These are phyloP conservation scores for Thamnophis sirtalis DNA, from an alignment of 2,113 vertebrate genomes.

Conservation along the genomic window DNA sequence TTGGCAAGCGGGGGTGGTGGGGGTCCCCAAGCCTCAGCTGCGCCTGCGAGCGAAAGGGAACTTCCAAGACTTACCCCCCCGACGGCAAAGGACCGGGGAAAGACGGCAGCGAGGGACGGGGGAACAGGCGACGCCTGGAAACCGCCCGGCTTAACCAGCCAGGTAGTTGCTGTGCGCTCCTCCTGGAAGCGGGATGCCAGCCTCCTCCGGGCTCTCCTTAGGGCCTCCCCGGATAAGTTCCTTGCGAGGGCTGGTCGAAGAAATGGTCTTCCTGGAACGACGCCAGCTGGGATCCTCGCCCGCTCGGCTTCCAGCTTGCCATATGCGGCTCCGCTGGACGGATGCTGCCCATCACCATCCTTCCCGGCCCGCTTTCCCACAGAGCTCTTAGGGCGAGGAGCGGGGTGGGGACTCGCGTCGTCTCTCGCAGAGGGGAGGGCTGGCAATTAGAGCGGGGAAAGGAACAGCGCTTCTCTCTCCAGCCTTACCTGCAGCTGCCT, in stretches of 20 bases:
- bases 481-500: background rate
- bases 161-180: background rate
- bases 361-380: conserved; percentile 46
- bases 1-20: background rate
- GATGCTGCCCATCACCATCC: conserved; percentile 49
- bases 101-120: background rate
- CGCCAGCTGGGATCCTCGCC: conserved; percentile 49
- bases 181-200: background rate
- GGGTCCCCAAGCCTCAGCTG: background rate
- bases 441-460: background rate
- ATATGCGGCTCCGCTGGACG: conserved; percentile 27
- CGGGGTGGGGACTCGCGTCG: too few species aligned
- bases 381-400: background rate
- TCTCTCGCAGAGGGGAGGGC: too few species aligned
- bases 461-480: background rate
- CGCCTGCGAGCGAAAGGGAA: background rate
- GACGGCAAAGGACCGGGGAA: conserved; percentile 31
- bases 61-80: conserved; percentile 35
- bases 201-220: conserved; percentile 4
- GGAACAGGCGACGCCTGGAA: background rate
- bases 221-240: background rate
- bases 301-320: conserved; percentile 11
- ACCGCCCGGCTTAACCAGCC: conserved; percentile 10
- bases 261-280: background rate
- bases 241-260: background rate